Evolutionary conservation across 2,797 vertebrate genomes (phyloP), one percentile per base, ranked within the genome.

Genomic region (Sylvilagus floridanus): DNA sequence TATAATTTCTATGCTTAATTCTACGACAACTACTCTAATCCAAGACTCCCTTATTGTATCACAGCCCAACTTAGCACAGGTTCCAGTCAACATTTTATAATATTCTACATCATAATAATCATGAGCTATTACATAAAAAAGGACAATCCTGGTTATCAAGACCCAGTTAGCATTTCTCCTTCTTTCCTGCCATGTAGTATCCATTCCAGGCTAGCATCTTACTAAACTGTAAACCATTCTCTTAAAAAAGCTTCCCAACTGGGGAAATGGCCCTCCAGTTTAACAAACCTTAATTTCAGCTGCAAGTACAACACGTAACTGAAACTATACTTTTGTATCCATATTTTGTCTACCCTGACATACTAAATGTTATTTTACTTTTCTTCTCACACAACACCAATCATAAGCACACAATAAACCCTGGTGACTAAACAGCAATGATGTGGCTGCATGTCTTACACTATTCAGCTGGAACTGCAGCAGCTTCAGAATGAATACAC

Each of bases 231-330:
- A 81, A 37, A 12, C 13, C 77, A 84, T 22, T n/a, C 75, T 57
- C 71, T 90, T 84, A 73, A 91, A 37, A 91, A 88, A 86, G 13
- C 63, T 93, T 83, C 30, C 91, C 28, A 57, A n/a, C 26, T 73
- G 5, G 16, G 1, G 63, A 14, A 14, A 47, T 37, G 32, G 89
- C 42, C 71, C 24, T 71, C 21, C 26, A 95, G 57, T n/a, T 91
- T 95, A 93, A 84, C 75, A 68, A 95, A 91, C 37, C 52, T 32
- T 85, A 35, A 89, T 66, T 93, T 88, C 75, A 69, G 69, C 63
- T 82, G 24, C 72, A 95, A 93, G 50, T 91, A 90, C n/a, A 90
- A 71, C 54, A 90, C 13, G 82, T 72, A 90, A 94, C 6, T 95
- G 30, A 26, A 90, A 93, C 37, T 88, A 13, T 52, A 66, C 88